phyloP scores from a whole-genome alignment of 2,797 vertebrate species.

The Okamejei kenojei region DNA sequence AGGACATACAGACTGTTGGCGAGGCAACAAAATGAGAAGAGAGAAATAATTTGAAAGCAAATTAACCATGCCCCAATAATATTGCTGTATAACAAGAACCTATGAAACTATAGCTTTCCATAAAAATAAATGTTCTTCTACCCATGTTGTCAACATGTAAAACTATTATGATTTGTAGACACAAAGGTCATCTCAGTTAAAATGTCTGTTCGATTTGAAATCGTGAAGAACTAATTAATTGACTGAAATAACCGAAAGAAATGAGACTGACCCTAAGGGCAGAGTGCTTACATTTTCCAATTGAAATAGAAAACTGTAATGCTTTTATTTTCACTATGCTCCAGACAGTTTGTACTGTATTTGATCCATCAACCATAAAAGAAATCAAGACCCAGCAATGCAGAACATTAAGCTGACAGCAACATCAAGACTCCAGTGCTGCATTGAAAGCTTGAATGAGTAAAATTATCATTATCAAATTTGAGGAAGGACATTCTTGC shows the following conservation, averaged over 20 bases:
- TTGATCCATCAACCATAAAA: slow-evolving; percentile 41
- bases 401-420: slow-evolving; percentile 41
- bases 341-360: background rate
- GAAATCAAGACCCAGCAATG: slow-evolving; percentile 40
- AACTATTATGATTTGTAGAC: background rate
- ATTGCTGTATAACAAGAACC: background rate
- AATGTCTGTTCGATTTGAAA: background rate
- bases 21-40: background rate
- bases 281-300: background rate
- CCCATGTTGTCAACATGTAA: background rate
- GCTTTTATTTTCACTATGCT: background rate
- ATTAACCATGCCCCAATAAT: background rate
- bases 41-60: background rate
- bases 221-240: background rate
- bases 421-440: slow-evolving; percentile 38
- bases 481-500: no score
- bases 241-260: background rate
- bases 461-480: slow-evolving; percentile 35
- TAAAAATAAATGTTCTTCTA: background rate
- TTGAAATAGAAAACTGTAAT: slow-evolving; percentile 5
- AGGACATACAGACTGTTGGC: no score
- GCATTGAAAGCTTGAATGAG: slow-evolving; percentile 24
- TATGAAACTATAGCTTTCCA: background rate
- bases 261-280: background rate
- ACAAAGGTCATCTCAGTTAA: background rate